Evolutionary conservation across 1,140 invertebrate genomes (phyloP), one percentile per base, ranked within the genome.

Genomic region (Globodera rostochiensis): DNA sequence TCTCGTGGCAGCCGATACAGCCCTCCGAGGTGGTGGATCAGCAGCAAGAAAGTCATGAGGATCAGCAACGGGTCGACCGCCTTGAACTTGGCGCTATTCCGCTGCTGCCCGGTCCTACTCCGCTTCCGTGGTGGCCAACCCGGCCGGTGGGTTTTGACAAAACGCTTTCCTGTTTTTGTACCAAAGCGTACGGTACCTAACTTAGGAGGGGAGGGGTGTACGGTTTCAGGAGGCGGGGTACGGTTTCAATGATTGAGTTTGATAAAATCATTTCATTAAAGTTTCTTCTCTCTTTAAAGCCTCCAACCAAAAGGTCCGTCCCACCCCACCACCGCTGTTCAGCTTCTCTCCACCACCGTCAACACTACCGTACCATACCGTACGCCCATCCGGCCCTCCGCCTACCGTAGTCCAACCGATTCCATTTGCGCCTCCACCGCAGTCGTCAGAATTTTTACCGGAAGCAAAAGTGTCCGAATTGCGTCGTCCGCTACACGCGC

Each of bases 311-410:
- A 60, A 60, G 57, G 57, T 60, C 15, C 57, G 57, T 60, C 57
- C 19, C 57, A 60, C 57, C 5, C 15, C 11, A 7, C 57, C 57
- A 11, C 57, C 57, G 15, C 57, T 60, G 1, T 60, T 60, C 11
- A 11, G 57, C 57, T 15, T 15, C 15, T 15, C 57, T 19, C 57
- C 15, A 19, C 19, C 57, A 19, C 11, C 57, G 6, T 13, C 57
- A 6, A 13, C 74, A 25, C 80, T 70, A 13, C 78, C 77, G 25
- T 82, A 45, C 11, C 82, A 15, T 15, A 80, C 75, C 19, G 36
- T 64, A 46, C 36, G 45, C 49, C 69, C 79, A 66, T 49, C 74
- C 53, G 77, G 66, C 21, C 80, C 49, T 9, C 57, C 74, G 11
- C 36, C 60, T 19, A 19, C 15, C 57, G 57, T 60, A 15, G 57